Percentiles rank a stretch among this genome's conserved stretches.
Conservation (phyloP, 2,888 invertebrate species). For the Eucriotettix oculatus region DNA sequence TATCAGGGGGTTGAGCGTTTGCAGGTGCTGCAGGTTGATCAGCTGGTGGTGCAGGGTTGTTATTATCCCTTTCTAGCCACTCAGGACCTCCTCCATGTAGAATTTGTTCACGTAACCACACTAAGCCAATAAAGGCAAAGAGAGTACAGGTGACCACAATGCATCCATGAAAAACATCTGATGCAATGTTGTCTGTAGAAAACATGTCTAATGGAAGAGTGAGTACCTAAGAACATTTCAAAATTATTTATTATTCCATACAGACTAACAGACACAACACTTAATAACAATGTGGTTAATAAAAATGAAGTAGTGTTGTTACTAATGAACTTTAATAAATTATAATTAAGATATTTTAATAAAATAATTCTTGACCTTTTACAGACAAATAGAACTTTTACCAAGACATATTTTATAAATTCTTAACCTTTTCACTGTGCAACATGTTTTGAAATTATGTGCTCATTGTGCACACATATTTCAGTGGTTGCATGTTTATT, state of each 20-base stretch:
- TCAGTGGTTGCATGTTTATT: no score
- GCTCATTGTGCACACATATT: no score
- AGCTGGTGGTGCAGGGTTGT: conserved; percentile 24
- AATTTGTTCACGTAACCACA: conserved; percentile 96
- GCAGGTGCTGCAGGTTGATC: conserved; percentile 27
- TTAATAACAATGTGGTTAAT: no score
- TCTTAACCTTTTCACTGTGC: no score
- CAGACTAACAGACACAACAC: no score
- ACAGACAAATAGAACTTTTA: no score
- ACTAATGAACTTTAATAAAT: no score
- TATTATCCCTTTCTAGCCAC: conserved; percentile 70
- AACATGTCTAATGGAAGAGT: conserved; percentile 82
- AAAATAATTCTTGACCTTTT: no score
- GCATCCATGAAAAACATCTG: conserved; percentile 91
- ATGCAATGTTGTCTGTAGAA: conserved; percentile 80
- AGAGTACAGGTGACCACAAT: conserved; percentile 93
- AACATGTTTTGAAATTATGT: no score
- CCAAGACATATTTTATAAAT: no score
- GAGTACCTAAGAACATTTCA: conserved; percentile 35
- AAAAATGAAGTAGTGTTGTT: no score
- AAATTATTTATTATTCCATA: background rate
- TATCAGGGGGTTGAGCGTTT: conserved; percentile 18
- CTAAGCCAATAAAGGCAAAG: conserved; percentile 88
- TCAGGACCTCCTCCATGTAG: conserved; percentile 94
- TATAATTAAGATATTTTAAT: no score